These are phyloP conservation scores for Dascillus cervinus DNA, from an alignment of 2,888 invertebrate species.

Conservation along the genomic window DNA sequence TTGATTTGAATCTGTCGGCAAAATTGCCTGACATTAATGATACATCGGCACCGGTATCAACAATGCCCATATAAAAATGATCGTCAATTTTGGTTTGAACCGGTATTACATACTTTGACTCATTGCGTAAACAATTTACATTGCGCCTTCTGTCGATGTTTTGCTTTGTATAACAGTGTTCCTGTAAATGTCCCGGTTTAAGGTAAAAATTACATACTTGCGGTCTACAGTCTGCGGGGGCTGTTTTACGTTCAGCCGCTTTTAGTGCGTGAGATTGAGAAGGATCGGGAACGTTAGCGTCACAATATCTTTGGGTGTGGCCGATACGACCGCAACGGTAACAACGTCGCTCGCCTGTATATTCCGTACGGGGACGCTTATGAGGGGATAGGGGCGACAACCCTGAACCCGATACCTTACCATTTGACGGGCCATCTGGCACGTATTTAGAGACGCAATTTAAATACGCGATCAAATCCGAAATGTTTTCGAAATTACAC, in stretches of 20 bases:
- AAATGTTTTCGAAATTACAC: constrained; percentile 12
- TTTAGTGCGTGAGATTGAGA: too few species aligned
- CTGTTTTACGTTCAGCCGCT: too few species aligned
- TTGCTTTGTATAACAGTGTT: too few species aligned
- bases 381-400: too few species aligned
- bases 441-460: constrained; percentile 6
- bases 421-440: too few species aligned
- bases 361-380: not conserved
- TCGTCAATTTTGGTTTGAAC: constrained; percentile 3
- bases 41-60: constrained; percentile 10
- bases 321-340: constrained; percentile 9
- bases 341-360: constrained; percentile 2
- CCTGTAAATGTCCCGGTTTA: constrained; percentile 10
- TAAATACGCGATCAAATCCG: constrained; percentile 16
- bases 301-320: constrained; percentile 12
- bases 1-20: constrained; percentile 1
- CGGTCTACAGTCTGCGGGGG: too few species aligned
- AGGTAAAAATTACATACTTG: constrained; percentile 13
- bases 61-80: constrained; percentile 7
- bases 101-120: too few species aligned
- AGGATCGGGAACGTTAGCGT: too few species aligned
- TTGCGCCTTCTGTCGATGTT: too few species aligned
- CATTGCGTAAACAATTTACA: too few species aligned
- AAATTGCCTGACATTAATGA: constrained; percentile 10
- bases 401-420: not conserved